These are phyloP conservation scores for Papilio elwesi DNA, from an alignment of 2,888 invertebrate species.

Conservation along the genomic window DNA sequence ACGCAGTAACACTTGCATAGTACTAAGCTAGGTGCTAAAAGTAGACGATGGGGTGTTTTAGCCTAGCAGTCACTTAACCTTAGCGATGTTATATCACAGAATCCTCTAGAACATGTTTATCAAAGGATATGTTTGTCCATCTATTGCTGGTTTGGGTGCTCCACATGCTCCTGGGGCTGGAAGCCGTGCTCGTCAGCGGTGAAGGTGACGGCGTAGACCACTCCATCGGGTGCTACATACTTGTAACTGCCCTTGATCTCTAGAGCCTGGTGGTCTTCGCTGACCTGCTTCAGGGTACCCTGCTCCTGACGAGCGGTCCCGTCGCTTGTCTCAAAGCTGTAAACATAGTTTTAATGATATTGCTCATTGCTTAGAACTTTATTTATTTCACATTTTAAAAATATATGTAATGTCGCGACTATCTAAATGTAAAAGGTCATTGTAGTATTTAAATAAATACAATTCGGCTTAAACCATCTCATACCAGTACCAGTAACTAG, in stretches of 20 bases:
- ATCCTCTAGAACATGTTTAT: slow-evolving; percentile 12
- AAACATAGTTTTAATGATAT: neutral
- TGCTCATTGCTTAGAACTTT: neutral
- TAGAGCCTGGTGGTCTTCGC: slow-evolving; percentile 77
- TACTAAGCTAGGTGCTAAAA: too few relatives aligned
- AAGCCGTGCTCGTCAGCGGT: slow-evolving; percentile 85
- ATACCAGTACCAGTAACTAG: neutral
- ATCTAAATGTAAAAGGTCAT: slow-evolving; percentile 11
- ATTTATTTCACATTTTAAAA: neutral
- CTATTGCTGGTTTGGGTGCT: slow-evolving; percentile 55
- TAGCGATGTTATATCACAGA: neutral
- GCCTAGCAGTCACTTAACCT: neutral
- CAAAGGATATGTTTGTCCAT: slow-evolving; percentile 9
- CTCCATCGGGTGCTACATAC: slow-evolving; percentile 82
- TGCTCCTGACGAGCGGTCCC: slow-evolving; percentile 80
- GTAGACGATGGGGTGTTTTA: neutral
- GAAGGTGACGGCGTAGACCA: slow-evolving; percentile 81
- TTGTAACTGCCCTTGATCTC: slow-evolving; percentile 81
- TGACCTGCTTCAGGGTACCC: slow-evolving; percentile 80
- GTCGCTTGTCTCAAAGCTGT: slow-evolving; percentile 81
- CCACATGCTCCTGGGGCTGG: slow-evolving; percentile 76
- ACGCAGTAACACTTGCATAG: too few relatives aligned
- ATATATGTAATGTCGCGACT: neutral
- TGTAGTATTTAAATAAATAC: neutral
- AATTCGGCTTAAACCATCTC: neutral